Conservation (phyloP, 2,797 vertebrate genomes). For the Merluccius polli region DNA sequence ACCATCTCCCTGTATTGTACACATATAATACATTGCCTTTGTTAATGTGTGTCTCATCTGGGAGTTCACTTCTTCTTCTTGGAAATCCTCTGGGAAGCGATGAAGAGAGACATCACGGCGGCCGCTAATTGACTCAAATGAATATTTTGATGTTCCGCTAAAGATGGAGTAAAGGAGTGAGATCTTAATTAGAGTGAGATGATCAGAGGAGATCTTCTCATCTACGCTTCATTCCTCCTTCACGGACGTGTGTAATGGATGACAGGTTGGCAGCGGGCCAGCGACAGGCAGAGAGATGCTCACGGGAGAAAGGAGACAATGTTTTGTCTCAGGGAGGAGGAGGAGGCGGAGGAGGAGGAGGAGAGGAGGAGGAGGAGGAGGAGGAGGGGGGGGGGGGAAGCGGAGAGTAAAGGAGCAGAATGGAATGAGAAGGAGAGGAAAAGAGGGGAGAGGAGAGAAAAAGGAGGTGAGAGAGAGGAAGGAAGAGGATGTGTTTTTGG, state of each 20-base stretch:
- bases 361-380: conserved; percentile 78
- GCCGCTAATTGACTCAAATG: conserved; percentile 72
- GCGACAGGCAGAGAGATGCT: conserved; percentile 71
- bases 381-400: too few relatives aligned
- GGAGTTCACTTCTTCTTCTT: neutral
- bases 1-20: neutral
- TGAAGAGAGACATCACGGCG: conserved; percentile 56
- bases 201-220: conserved; percentile 70
- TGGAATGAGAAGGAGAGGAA: conserved; percentile 69
- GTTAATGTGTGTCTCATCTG: neutral
- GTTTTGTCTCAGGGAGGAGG: conserved; percentile 60
- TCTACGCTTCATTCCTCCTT: conserved; percentile 78
- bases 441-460: conserved; percentile 61
- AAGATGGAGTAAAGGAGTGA: conserved; percentile 64
- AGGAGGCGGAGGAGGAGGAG: conserved; percentile 70
- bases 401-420: conserved; percentile 54
- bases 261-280: conserved; percentile 85
- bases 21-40: neutral
- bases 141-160: conserved; percentile 70
- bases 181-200: conserved; percentile 67
- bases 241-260: conserved; percentile 67
- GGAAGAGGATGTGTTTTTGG: conserved; percentile 79
- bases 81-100: conserved; percentile 55
- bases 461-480: conserved; percentile 78
- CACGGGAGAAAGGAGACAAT: conserved; percentile 65